A percentile compares a stretch with the other conserved stretches of the same genome.
These are phyloP conservation scores for Drosophila fuyamai DNA, from an alignment of 1,140 invertebrate species.

Conservation along the genomic window DNA sequence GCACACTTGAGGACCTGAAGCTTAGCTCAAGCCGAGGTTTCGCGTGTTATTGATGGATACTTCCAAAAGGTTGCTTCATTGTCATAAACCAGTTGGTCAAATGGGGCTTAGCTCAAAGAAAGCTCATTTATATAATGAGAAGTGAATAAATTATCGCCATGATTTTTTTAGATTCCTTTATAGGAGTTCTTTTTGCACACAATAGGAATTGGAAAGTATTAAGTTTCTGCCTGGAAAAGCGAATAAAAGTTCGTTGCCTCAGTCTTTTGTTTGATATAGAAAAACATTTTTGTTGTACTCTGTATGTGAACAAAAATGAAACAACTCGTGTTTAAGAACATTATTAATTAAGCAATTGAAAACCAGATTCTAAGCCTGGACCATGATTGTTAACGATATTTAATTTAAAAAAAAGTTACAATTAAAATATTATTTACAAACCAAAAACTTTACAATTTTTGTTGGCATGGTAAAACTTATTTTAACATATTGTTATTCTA, in stretches of 20 bases:
- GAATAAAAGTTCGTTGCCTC: constrained; percentile 22
- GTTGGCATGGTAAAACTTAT: too few relatives aligned
- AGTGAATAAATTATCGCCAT: constrained; percentile 21
- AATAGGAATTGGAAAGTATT: constrained; percentile 36
- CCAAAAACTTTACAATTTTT: too few relatives aligned
- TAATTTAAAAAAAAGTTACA: too few relatives aligned
- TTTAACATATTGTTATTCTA: too few relatives aligned
- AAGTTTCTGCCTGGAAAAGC: constrained; percentile 4
- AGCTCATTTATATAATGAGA: constrained; percentile 36
- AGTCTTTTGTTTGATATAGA: constrained; percentile 7
- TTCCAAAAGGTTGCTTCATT: constrained; percentile 53
- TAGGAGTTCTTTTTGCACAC: constrained; percentile 7
- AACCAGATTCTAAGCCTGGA: not conserved
- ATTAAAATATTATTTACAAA: too few relatives aligned
- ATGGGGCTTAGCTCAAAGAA: constrained; percentile 24
- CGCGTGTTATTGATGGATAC: constrained; percentile 49
- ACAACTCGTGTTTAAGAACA: not conserved
- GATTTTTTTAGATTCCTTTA: constrained; percentile 8
- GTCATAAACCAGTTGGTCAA: constrained; percentile 53
- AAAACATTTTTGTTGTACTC: not conserved
- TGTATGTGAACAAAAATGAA: too few relatives aligned
- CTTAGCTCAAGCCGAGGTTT: constrained; percentile 24
- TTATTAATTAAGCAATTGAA: not conserved
- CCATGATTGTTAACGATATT: too few relatives aligned
- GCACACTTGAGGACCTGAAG: constrained; percentile 42